These are phyloP conservation scores for Crioceris asparagi DNA, from an alignment of 2,888 invertebrate genomes.

Conservation along the genomic window DNA sequence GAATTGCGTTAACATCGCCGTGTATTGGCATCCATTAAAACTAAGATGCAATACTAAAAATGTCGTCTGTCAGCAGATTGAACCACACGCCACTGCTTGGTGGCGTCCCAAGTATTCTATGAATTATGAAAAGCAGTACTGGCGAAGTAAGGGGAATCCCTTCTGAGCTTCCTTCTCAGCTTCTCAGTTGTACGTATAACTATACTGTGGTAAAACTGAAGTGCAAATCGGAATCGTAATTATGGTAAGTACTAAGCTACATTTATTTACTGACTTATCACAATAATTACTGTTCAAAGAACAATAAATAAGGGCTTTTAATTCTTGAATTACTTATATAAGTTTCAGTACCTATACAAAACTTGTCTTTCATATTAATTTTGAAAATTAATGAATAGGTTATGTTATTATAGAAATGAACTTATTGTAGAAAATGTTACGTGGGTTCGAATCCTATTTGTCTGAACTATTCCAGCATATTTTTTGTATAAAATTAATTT, in stretches of 20 bases:
- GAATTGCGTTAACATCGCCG: not conserved
- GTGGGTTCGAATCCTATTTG: conserved; percentile 1
- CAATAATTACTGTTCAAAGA: not conserved
- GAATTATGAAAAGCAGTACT: not conserved
- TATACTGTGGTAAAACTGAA: too few species aligned
- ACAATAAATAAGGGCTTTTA: not conserved
- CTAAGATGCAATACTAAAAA: not conserved
- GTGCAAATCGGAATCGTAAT: not conserved
- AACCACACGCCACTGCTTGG: not conserved
- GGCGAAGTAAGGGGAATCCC: not conserved
- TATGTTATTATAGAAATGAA: not conserved
- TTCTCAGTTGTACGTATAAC: too few species aligned
- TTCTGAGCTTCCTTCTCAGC: not conserved
- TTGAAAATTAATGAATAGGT: not conserved
- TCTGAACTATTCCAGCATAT: conserved; percentile 1
- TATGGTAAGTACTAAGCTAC: conserved; percentile 2
- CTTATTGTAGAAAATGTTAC: conserved; percentile 1
- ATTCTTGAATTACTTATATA: not conserved
- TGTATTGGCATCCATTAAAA: too few species aligned
- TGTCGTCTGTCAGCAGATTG: not conserved
- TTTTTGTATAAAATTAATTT: not conserved
- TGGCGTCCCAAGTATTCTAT: not conserved
- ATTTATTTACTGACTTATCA: not conserved
- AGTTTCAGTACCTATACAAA: too few species aligned
- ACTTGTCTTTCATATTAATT: not conserved